phyloP scores from a whole-genome alignment of 2,113 vertebrate species.

The Austrofundulus limnaeus region DNA sequence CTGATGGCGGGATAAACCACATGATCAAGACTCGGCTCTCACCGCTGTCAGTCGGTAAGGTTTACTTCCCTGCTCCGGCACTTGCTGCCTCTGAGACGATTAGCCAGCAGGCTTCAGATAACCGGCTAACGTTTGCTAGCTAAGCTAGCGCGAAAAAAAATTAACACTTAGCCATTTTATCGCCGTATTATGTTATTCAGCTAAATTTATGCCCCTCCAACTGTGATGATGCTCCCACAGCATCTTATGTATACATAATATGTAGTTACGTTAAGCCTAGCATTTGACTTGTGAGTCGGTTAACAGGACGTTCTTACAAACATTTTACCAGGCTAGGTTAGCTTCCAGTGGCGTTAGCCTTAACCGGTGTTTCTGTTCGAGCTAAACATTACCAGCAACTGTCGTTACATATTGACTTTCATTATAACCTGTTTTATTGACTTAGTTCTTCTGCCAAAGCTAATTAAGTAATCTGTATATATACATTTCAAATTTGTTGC shows the following conservation, averaged over 20 bases:
- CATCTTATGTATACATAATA: neutral
- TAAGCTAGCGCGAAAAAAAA: conserved; percentile 31
- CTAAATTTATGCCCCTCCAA: conserved; percentile 1
- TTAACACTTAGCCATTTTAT: conserved; percentile 31
- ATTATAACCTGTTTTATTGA: no score
- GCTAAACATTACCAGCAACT: neutral
- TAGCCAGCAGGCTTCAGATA: conserved; percentile 60
- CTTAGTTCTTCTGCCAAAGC: no score
- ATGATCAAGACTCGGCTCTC: conserved; percentile 68
- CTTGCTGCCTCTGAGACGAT: conserved; percentile 55
- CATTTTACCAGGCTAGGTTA: neutral
- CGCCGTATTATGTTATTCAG: conserved; percentile 17
- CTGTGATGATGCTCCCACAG: neutral
- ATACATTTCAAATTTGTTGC: no score
- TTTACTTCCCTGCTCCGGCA: conserved; percentile 54
- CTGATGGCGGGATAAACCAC: conserved; percentile 63
- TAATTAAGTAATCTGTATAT: no score
- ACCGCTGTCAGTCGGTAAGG: conserved; percentile 76
- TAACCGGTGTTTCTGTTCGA: neutral
- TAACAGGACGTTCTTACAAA: neutral
- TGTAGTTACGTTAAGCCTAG: neutral
- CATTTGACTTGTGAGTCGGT: neutral
- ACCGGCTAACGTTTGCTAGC: conserved; percentile 60
- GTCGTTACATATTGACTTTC: no score
- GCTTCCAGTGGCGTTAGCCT: neutral